Base-by-base conservation (phyloP, 2,797 vertebrate species). In the Esox masquinongy region DNA sequence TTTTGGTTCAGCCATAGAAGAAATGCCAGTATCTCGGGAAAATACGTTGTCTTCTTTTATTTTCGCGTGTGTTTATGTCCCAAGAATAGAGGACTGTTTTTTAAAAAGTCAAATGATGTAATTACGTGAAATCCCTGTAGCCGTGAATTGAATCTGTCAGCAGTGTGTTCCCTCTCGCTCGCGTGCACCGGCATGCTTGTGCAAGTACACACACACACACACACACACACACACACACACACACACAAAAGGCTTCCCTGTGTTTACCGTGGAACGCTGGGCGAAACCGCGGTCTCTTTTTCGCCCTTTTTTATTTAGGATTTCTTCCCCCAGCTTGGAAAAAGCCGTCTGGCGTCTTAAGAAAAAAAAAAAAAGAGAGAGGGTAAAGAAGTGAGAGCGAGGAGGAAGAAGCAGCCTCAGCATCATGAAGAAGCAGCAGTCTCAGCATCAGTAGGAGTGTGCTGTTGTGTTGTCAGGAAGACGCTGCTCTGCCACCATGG, bases 401-500 rank as follows among this genome's bases (percentile, higher is more conserved):
- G 85, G 76, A 75, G 81, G 83, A 83, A 86, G 82, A 77, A 82
- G 83, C 83, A 85, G 87, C 84, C 83, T 86, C 83, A 87, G 86
- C 39, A 43, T 43, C 39, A 43, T 43, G 39, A 6, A 83, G 84
- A 82, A 84, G 87, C 84, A 85, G 86, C 83, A 87, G 86, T 72
- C 6, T 80, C 79, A 86, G 88, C 86, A 86, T 90, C 87, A 84
- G 78, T 85, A 89, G 90, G 90, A 91, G 90, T 91, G 87, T 85
- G 86, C 87, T 88, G 92, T 92, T 92, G 93, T 92, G 91, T 91
- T 93, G 89, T 68, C 17, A 89, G 91, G 91, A 94, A 86, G 92
- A 94, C 93, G 89, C 93, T 90, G 91, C 88, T 90, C 90, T 93
- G 95, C 93, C 94, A 94, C 94, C 92, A 89, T 94, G 94, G 93